Percentiles rank a stretch among this genome's conserved stretches.
phyloP scores from a whole-genome alignment of 2,888 invertebrate species.

The Catocala nupta region DNA sequence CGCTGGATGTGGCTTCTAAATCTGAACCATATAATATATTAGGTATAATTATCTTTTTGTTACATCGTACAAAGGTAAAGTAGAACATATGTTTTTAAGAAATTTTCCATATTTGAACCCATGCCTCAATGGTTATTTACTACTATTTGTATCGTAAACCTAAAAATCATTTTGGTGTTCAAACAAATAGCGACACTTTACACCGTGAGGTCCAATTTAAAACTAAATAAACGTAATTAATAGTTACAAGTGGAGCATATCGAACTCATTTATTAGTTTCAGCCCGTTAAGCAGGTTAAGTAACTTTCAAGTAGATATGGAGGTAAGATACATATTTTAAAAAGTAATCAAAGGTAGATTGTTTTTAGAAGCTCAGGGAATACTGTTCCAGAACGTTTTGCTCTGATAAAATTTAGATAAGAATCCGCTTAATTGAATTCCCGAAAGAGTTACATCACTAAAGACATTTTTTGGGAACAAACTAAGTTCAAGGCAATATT shows the following conservation, averaged over 20 bases:
- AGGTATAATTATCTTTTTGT: no score
- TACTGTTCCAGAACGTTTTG: background rate
- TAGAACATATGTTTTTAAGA: no score
- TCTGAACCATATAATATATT: no score
- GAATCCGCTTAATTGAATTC: conserved; percentile 3
- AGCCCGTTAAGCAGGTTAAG: conserved; percentile 29
- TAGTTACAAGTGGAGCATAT: conserved; percentile 26
- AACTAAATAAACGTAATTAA: conserved; percentile 28
- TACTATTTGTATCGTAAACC: background rate
- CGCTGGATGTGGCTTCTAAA: no score
- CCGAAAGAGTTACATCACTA: background rate
- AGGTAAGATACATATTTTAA: conserved; percentile 7
- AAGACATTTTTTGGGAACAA: background rate
- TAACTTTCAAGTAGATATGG: conserved; percentile 25
- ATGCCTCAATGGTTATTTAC: no score
- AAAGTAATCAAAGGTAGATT: conserved; percentile 5
- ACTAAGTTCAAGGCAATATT: background rate
- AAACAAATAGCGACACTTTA: background rate
- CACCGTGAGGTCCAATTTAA: background rate
- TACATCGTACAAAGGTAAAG: no score
- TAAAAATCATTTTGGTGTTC: no score
- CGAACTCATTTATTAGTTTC: conserved; percentile 32
- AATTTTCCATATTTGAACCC: no score
- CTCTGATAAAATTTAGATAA: conserved; percentile 4
- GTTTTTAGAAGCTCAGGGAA: background rate